Evolutionary conservation across 2,113 vertebrate species (phyloP), one percentile per base, ranked within the genome.

Genomic region (Mesitornis unicolor): DNA sequence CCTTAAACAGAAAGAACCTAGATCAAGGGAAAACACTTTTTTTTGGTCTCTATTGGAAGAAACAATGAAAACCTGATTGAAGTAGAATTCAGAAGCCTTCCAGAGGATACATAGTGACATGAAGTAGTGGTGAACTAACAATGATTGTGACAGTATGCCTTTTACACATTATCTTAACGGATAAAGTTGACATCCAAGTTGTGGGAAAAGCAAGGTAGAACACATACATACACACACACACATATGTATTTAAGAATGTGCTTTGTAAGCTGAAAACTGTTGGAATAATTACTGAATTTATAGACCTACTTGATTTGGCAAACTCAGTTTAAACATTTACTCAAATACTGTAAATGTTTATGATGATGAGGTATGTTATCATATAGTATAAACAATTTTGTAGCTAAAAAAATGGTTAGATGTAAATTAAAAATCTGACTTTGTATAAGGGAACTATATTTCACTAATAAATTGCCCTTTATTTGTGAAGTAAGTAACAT

Each of bases 341-440:
- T 71, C 24, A 75, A 64, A 53, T 90, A 60, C 8, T 71, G 20
- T 79, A 94, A 96, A 83, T 91, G 87, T 95, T 93, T 94, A 71
- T 26, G 7, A 24, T 45, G 20, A 14, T 5, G 5, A 70, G 10
- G 67, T 69, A 74, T 16, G 36, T 87, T 92, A 74, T 29, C 81
- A 6, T 31, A 19, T 8, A 47, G 9, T n/a, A 84, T 67, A 93
- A 93, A 82, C 48, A 64, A n/a, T 43, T 50, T 16, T 5, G 4
- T 40, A 64, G 42, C 28, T 5, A 8, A 54, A 67, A 86, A 86
- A 78, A 76, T 11, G 6, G 6, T 26, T 78, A 2, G 1, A 43
- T 43, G 29, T 87, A 87, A 93, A 89, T 78, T 19, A 63, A 93
- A 94, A 43, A 15, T 54, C 38, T 84, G 42, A 57, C 22, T 87